Evolutionary conservation across 1,140 invertebrate species (phyloP), one percentile per base, ranked within the genome.

Genomic region (Listronotus bonariensis): DNA sequence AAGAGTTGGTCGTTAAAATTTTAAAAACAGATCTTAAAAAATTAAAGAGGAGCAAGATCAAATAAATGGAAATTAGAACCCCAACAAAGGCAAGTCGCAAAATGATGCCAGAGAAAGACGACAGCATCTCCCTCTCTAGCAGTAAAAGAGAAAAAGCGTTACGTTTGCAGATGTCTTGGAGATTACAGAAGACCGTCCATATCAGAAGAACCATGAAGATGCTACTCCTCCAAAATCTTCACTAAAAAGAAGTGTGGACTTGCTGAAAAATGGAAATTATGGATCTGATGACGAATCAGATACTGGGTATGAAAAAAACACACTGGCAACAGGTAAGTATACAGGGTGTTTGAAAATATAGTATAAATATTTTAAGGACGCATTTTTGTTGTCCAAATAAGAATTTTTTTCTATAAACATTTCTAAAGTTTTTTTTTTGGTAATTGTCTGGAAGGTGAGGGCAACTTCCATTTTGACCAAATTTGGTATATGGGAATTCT

Each of bases 81-180:
- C 49, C 49, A 5, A 52, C 49, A 5, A 52, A 52, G 11, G 49
- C 49, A 9, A 52, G 49, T 17, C 6, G 49, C 0, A 52, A 52
- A 36, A 34, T 52, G 49, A 52, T 52, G 49, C 31, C 31, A 12
- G 49, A 52, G 9, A 6, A 36, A 12, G 20, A 26, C 5, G 20
- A 26, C 5, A 26, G 2, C 20, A 26, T 26, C 20, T 3, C 31
- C 31, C 0, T 52, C 6, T 36, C 11, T 12, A 36, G 31, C 32
- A 15, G 31, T 26, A 52, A 52, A 52, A 34, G 32, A 32, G 49
- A 14, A 52, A 52, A 52, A 52, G 49, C 31, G 49, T 52, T 52
- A 52, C 26, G 8, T 52, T 52, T 38, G 34, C 31, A 10, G 49
- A 52, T 14, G 31, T 32, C 11, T 31, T 52, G 6, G 31, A 52